Evolutionary conservation across 30 jellyfish, hydroid and myxozoan species (phyloP).

Genomic region (Aurelia coerulea): DNA sequence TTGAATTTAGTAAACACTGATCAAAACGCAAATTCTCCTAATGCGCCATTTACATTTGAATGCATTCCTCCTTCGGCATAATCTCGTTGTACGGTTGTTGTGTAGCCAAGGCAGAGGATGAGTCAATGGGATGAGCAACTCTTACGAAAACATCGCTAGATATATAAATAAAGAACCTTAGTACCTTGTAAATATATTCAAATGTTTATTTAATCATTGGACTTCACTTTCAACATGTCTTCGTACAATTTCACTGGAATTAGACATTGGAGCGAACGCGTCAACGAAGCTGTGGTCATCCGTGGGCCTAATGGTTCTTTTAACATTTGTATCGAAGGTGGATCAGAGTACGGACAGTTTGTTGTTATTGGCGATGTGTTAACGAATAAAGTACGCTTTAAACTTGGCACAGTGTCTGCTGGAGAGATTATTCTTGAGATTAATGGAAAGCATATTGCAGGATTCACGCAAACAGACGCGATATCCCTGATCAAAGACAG

Average conservation of each 20-base stretch:
- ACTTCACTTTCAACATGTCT: slow-evolving; percentile 33
- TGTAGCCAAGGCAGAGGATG: slow-evolving; percentile 1
- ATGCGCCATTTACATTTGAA: slow-evolving; percentile 21
- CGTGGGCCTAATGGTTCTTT: slow-evolving; percentile 97
- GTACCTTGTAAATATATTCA: background rate
- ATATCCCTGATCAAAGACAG: slow-evolving; percentile 90
- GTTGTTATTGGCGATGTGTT: slow-evolving; percentile 97
- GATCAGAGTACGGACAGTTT: slow-evolving; percentile 99
- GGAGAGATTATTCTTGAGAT: slow-evolving; percentile 95
- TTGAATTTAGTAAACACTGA: slow-evolving; percentile 3
- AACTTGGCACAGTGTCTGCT: slow-evolving; percentile 87
- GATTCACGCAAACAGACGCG: slow-evolving; percentile 99
- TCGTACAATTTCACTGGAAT: slow-evolving; percentile 63
- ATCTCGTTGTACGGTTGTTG: slow-evolving; percentile 57
- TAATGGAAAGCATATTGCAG: slow-evolving; percentile 96
- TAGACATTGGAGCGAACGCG: slow-evolving; percentile 94
- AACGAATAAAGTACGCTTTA: slow-evolving; percentile 80
- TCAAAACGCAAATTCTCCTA: slow-evolving; percentile 64
- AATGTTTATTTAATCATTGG: slow-evolving; percentile 17
- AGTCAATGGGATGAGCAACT: slow-evolving; percentile 30
- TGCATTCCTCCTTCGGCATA: slow-evolving; percentile 74
- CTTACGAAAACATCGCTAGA: background rate
- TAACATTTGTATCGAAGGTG: slow-evolving; percentile 99
- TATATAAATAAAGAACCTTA: background rate
- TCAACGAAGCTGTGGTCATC: slow-evolving; percentile 88